Percentiles rank a stretch among this genome's conserved stretches.
phyloP scores from a whole-genome alignment of 2,113 vertebrate species.

The Periophthalmus modestus region DNA sequence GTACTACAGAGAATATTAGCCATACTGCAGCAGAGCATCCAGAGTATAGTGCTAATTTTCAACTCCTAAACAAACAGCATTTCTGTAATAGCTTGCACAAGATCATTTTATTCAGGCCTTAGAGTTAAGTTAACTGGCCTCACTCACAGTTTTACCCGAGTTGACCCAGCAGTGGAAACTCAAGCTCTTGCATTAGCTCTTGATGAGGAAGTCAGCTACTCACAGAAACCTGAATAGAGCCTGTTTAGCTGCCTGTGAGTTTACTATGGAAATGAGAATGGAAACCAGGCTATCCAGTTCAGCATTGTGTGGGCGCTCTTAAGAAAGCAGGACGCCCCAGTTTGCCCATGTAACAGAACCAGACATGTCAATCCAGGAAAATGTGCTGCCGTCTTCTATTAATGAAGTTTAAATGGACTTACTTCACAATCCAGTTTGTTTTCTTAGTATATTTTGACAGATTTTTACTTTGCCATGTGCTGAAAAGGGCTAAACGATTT shows the following conservation, averaged over 20 bases:
- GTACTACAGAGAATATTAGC: too few relatives aligned
- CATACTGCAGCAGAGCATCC: too few relatives aligned
- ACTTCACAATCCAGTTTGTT: background rate
- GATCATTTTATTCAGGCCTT: too few relatives aligned
- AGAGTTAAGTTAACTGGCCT: background rate
- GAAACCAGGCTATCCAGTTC: slow-evolving; percentile 11
- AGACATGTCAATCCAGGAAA: slow-evolving; percentile 4
- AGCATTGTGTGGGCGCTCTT: background rate
- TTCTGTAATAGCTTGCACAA: too few relatives aligned
- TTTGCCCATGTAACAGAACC: slow-evolving; percentile 3
- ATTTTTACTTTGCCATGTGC: too few relatives aligned
- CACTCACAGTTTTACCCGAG: background rate
- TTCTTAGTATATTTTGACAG: too few relatives aligned
- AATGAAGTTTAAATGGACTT: background rate
- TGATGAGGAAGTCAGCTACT: background rate
- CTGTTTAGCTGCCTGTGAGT: slow-evolving; percentile 13
- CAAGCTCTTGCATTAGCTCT: background rate
- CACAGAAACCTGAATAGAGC: slow-evolving; percentile 3
- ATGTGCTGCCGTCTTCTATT: background rate
- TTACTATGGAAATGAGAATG: slow-evolving; percentile 18
- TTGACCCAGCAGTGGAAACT: slow-evolving; percentile 10
- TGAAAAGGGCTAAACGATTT: too few relatives aligned
- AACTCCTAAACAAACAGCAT: too few relatives aligned
- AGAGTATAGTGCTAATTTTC: too few relatives aligned
- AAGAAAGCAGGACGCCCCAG: slow-evolving; percentile 3